Conservation (phyloP, 2,888 invertebrate genomes). For the Lasioglossum villosulum region DNA sequence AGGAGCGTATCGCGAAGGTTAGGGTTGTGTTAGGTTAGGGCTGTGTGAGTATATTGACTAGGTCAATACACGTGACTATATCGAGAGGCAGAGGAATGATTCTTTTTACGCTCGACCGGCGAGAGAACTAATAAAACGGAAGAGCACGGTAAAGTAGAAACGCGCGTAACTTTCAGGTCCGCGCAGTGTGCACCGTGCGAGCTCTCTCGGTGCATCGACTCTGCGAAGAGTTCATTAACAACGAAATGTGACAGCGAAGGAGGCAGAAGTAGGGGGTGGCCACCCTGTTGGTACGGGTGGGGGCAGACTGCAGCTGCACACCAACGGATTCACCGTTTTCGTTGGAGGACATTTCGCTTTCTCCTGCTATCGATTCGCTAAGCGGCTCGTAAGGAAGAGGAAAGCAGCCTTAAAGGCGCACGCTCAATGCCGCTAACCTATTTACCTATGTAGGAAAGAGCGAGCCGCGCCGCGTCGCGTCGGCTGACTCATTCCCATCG, state of each 20-base stretch:
- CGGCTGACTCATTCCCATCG: conserved; percentile 70
- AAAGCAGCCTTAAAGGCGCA: conserved; percentile 75
- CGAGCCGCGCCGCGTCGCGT: conserved; percentile 28
- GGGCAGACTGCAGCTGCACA: conserved; percentile 3
- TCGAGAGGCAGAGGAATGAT: background rate
- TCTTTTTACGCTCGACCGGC: background rate
- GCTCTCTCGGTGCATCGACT: background rate
- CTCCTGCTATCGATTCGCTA: conserved; percentile 74
- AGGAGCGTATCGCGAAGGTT: background rate
- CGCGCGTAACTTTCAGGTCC: background rate
- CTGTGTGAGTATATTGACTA: background rate
- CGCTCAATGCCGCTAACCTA: conserved; percentile 75
- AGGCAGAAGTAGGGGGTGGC: background rate
- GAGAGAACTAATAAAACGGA: background rate
- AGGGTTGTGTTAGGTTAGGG: background rate
- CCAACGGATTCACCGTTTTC: conserved; percentile 49
- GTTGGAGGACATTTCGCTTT: conserved; percentile 63
- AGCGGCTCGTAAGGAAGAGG: conserved; percentile 71
- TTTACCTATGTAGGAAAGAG: conserved; percentile 72
- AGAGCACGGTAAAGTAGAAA: background rate
- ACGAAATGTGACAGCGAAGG: background rate
- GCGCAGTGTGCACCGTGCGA: background rate
- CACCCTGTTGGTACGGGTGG: background rate
- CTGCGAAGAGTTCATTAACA: background rate
- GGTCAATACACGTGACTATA: background rate